phyloP scores from a whole-genome alignment of 2,888 invertebrate species.

The Cheilosia grossa region DNA sequence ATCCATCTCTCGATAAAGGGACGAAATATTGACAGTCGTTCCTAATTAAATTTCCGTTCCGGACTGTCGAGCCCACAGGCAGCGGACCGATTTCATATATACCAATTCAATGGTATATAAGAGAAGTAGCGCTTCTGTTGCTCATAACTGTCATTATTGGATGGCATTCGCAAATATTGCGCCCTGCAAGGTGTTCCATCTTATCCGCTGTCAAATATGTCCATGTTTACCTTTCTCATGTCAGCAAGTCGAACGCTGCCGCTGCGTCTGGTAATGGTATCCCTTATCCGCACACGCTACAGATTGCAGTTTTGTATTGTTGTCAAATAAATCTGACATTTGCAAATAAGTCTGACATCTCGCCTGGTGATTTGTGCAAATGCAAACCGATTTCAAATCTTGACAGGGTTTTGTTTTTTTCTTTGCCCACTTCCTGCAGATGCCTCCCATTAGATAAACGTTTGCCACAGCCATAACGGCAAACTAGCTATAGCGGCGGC shows the following conservation, averaged over 20 bases:
- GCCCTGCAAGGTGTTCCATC: too few species aligned
- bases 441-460: constrained; percentile 13
- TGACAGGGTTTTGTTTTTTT: constrained; percentile 18
- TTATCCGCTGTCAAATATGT: too few species aligned
- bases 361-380: constrained; percentile 18
- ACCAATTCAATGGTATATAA: too few species aligned
- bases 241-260: neutral
- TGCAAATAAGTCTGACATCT: constrained; percentile 55
- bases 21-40: too few species aligned
- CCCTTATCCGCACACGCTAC: neutral
- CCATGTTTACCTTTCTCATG: too few species aligned
- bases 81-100: too few species aligned
- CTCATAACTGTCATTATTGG: too few species aligned
- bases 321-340: constrained; percentile 46
- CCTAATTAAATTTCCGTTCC: too few species aligned
- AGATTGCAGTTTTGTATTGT: constrained; percentile 25
- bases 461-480: constrained; percentile 3
- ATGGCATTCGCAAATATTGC: too few species aligned
- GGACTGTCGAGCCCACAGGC: too few species aligned
- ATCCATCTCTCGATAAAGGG: too few species aligned
- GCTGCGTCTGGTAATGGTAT: neutral
- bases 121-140: too few species aligned
- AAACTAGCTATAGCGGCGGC: neutral
- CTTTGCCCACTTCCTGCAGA: constrained; percentile 4
- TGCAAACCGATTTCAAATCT: constrained; percentile 38